Evolutionary conservation across 1,140 invertebrate genomes (phyloP), one percentile per base, ranked within the genome.

Genomic region (Fopius arisanus): DNA sequence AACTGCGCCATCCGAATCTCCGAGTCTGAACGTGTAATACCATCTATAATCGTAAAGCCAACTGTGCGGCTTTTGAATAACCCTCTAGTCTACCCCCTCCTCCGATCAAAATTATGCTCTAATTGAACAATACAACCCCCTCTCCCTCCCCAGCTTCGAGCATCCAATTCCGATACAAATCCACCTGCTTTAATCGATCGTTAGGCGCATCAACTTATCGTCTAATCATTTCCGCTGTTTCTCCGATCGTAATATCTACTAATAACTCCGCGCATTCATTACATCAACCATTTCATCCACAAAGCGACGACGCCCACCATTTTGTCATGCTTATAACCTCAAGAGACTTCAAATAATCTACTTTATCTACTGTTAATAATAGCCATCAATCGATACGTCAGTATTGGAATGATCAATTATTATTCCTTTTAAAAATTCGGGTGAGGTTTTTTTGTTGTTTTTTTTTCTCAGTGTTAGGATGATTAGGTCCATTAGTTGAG

Each of bases 111-210:
- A 48, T 48, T 6, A 48, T 16, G 43, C 43, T 48, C 43, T 48
- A 48, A 48, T 48, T 48, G 43, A 48, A 48, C 43, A n/a, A 48
- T 48, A 9, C 48, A 54, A 9, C 48, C 48, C 16, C 2, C 48
- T 26, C n/a, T 54, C 21, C n/a, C 3, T 21, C 48, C 48, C 3
- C 21, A 21, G 12, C 48, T 3, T 54, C 16, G 48, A 26, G 48
- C 48, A 54, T 54, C 48, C 48, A 54, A 54, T 54, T 54, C n/a
- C 21, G 19, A 54, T 54, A 54, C 48, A 54, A 54, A 54, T 54
- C 48, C 48, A 54, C 16, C 7, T 43, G 41, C 12, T 31, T 43
- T 43, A 54, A 54, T 54, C 21, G 21, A 54, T 54, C 16, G 7
- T 54, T 54, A 21, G 2, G 48, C 2, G 12, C 48, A 21, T 54